These are phyloP conservation scores for Delichon dasypus DNA, from an alignment of 2,797 vertebrate genomes.

Conservation along the genomic window DNA sequence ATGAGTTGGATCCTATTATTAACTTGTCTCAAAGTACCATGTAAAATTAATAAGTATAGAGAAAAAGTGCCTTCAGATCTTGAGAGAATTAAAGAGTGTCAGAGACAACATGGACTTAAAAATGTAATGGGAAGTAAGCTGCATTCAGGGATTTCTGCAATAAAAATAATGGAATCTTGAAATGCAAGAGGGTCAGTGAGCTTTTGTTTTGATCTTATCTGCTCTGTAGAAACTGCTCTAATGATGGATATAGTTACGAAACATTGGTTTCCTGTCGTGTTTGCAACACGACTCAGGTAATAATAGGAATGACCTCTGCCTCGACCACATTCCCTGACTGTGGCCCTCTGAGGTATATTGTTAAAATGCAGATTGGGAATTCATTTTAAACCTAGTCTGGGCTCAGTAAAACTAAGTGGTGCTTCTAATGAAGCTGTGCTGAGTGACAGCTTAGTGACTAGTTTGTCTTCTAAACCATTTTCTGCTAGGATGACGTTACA, in stretches of 20 bases:
- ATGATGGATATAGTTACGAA: not conserved
- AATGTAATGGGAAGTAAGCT: not conserved
- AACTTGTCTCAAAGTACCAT: conserved; percentile 5
- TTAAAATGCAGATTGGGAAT: not conserved
- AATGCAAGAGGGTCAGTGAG: not conserved
- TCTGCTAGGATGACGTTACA: not conserved
- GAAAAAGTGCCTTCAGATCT: conserved; percentile 11
- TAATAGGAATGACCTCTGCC: not conserved
- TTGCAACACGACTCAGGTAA: not conserved
- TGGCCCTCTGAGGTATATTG: not conserved
- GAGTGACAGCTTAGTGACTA: not conserved
- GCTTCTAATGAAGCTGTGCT: not conserved
- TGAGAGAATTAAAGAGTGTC: conserved; percentile 9
- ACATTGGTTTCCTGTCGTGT: not conserved
- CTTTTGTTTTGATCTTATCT: not conserved
- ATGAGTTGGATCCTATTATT: not conserved
- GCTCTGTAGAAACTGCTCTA: not conserved
- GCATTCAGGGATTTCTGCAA: not conserved
- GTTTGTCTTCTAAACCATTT: not conserved
- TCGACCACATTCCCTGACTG: not conserved
- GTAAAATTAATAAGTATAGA: conserved; percentile 35
- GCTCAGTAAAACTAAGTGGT: not conserved
- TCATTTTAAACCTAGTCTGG: not conserved
- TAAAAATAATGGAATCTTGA: conserved; percentile 15
- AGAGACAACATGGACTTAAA: not conserved